Evolutionary conservation across 2,113 vertebrate species (phyloP).

Genomic region (Setophaga coronata): DNA sequence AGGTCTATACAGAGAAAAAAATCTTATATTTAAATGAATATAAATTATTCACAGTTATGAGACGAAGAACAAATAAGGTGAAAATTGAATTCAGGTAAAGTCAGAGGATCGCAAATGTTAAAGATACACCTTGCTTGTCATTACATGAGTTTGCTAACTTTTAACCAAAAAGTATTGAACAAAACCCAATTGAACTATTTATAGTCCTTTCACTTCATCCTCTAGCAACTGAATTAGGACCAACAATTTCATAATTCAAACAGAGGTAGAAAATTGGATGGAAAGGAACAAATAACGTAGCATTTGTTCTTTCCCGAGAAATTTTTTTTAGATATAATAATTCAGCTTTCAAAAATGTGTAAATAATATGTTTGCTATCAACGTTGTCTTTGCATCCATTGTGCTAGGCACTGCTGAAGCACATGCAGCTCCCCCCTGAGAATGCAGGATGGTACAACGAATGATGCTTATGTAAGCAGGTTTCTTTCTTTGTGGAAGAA

Average conservation of each 20-base stretch:
- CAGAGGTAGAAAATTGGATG: not conserved
- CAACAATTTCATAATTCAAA: not conserved
- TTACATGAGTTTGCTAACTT: not conserved
- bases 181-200: not conserved
- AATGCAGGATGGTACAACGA: rapidly evolving
- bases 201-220: not conserved
- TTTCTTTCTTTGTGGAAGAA: not conserved
- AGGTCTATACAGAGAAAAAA: not conserved
- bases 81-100: not conserved
- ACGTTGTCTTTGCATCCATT: not conserved
- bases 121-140: not conserved
- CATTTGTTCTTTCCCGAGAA: not conserved
- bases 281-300: not conserved
- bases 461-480: not conserved
- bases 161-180: not conserved
- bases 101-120: not conserved
- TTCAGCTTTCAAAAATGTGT: not conserved
- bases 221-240: not conserved
- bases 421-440: not conserved
- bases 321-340: not conserved
- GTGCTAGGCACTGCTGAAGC: not conserved
- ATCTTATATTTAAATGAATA: not conserved
- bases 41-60: not conserved
- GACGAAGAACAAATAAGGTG: not conserved
- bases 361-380: not conserved